phyloP scores from a whole-genome alignment of 2,113 vertebrate species.

The Synodontis membranacea region DNA sequence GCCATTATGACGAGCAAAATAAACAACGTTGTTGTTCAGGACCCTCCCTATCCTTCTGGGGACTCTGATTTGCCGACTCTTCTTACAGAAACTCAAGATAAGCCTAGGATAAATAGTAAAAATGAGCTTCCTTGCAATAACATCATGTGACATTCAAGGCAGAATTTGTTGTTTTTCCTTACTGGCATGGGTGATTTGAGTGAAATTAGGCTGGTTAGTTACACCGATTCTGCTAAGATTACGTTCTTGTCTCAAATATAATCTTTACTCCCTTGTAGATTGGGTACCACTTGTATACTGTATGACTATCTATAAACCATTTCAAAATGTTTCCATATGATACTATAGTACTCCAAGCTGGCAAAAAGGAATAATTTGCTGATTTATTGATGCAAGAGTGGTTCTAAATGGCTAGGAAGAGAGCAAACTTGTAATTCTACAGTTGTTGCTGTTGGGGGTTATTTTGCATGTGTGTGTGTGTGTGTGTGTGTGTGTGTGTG shows the following conservation, averaged over 20 bases:
- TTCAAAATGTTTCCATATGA: background rate
- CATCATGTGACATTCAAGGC: background rate
- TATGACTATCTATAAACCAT: background rate
- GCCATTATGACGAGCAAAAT: conserved; percentile 29
- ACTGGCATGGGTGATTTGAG: background rate
- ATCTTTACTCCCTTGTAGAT: background rate
- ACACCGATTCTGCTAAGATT: background rate
- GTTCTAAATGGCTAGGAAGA: background rate
- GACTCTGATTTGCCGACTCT: background rate
- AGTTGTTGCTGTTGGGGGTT: no score
- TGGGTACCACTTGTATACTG: background rate
- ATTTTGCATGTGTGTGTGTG: no score
- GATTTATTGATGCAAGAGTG: no score
- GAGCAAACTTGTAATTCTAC: background rate
- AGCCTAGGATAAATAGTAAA: background rate
- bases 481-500: no score
- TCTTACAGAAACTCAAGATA: background rate
- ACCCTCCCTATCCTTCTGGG: background rate
- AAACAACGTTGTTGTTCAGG: background rate
- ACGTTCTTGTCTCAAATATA: background rate
- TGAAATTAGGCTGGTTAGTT: background rate
- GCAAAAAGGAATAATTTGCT: no score
- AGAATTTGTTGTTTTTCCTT: background rate
- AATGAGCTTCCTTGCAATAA: background rate
- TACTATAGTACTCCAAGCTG: background rate